Base-by-base conservation (phyloP, 2,113 vertebrate genomes). In the Ibidorhyncha struthersii region DNA sequence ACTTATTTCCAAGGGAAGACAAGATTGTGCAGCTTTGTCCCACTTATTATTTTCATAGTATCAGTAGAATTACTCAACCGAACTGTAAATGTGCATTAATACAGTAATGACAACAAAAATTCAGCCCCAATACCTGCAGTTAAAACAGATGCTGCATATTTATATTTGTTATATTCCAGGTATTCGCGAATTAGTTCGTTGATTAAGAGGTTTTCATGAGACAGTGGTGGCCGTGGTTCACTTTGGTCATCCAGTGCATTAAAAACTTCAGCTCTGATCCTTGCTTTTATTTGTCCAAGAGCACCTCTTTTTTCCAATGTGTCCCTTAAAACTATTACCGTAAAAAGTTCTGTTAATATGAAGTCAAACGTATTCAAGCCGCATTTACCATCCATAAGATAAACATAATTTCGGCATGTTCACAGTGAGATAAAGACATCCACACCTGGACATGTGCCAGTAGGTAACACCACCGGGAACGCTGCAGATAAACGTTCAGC, bases 181-280 rank as follows among this genome's bases (percentile, higher is more conserved):
- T 99, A 99, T 55, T 99, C 99, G 49, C 99, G 98, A 96, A 99
- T 98, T 59, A 99, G 98, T 82, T 99, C 99, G 23, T 99, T 99
- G 84, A 99, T 98, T 29, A 99, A 97, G 38, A 99, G 98, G 87
- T 99, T 99, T 97, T 99, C 99, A 65, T 98, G 99, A 62, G 98
- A 98, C 93, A 99, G 82, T 1, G 97, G 36, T 0, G 99, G 99
- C 10, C 98, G 98, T 9, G 98, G 97, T 29, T 98, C 98, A 7
- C 94, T 98, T 50, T 97, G 98, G 59, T 99, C 99, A 32, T 99
- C 99, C 89, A 99, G 97, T 2, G 99, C 99, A 10, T 90, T 98
- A 90, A 99, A 99, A 86, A 99, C 99, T 76, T 99, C 99, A 0
- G 99, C 99, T 93, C 99, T 98, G 95, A 99, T 99, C 50, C 98